Evolutionary conservation across 2,797 vertebrate genomes (phyloP).

Genomic region (Numenius phaeopus): DNA sequence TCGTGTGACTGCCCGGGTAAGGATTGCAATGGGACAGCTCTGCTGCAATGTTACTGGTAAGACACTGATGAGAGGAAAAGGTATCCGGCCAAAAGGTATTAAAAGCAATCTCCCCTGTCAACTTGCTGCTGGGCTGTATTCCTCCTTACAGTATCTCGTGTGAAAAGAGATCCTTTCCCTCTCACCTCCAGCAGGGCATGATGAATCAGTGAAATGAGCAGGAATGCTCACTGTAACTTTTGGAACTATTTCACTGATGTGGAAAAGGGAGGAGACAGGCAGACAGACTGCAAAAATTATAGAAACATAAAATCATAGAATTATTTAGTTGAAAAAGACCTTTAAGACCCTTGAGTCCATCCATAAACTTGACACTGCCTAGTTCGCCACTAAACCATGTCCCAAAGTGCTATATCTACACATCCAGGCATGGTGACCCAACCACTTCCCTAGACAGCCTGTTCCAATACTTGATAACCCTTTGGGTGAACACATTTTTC

Average conservation of each 20-base stretch:
- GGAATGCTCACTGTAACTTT: not conserved
- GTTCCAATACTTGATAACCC: not conserved
- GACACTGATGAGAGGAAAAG: not conserved
- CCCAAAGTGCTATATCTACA: not conserved
- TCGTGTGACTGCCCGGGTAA: not conserved
- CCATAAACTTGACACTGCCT: not conserved
- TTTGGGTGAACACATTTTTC: not conserved
- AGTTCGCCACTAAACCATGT: not conserved
- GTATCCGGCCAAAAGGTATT: not conserved
- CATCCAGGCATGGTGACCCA: not conserved
- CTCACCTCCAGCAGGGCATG: not conserved
- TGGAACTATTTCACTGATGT: not conserved
- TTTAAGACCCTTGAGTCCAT: not conserved
- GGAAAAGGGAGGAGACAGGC: not conserved
- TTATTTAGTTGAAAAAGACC: not conserved
- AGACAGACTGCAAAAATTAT: not conserved
- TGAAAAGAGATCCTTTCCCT: not conserved
- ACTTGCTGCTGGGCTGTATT: not conserved
- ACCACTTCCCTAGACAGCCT: not conserved
- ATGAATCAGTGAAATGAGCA: not conserved
- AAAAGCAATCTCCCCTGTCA: not conserved
- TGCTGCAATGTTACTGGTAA: not conserved
- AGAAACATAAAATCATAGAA: too few relatives aligned
- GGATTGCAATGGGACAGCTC: not conserved
- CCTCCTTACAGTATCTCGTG: not conserved